These are phyloP conservation scores for Pantherophis alleghaniensis DNA, from an alignment of 2,797 vertebrate genomes.

Conservation along the genomic window DNA sequence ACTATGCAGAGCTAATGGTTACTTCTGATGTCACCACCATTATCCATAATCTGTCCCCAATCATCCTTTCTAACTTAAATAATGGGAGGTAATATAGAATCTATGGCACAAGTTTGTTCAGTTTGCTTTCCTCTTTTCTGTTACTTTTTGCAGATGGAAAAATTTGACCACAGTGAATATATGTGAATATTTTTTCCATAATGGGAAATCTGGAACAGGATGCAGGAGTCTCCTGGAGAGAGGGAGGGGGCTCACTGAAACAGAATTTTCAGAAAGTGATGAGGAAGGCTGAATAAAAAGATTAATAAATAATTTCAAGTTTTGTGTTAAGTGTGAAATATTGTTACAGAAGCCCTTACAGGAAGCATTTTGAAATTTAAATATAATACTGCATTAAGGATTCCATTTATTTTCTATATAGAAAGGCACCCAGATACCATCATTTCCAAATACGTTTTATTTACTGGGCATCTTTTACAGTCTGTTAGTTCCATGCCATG, in stretches of 20 bases:
- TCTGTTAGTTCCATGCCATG: slow-evolving; percentile 7
- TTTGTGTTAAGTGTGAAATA: not conserved
- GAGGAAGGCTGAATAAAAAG: not conserved
- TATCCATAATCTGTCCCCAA: not conserved
- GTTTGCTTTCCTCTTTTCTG: not conserved
- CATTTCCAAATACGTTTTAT: not conserved
- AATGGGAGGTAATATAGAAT: not conserved
- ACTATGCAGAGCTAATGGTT: not conserved
- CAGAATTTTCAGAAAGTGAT: not conserved
- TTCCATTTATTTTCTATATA: not conserved
- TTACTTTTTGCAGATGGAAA: not conserved
- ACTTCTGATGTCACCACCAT: not conserved
- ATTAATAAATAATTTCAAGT: not conserved
- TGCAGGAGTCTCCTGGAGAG: not conserved
- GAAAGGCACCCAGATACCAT: not conserved
- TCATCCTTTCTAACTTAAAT: not conserved
- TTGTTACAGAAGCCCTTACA: not conserved
- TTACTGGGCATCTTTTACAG: not conserved
- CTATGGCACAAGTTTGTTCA: not conserved
- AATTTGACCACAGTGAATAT: not conserved
- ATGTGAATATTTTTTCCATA: not conserved
- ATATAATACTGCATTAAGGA: not conserved
- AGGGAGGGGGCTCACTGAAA: not conserved
- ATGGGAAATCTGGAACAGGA: not conserved
- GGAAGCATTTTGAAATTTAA: not conserved